These are phyloP conservation scores for Aleiodes sp. DNA, from an alignment of 1,140 invertebrate species.

Conservation along the genomic window DNA sequence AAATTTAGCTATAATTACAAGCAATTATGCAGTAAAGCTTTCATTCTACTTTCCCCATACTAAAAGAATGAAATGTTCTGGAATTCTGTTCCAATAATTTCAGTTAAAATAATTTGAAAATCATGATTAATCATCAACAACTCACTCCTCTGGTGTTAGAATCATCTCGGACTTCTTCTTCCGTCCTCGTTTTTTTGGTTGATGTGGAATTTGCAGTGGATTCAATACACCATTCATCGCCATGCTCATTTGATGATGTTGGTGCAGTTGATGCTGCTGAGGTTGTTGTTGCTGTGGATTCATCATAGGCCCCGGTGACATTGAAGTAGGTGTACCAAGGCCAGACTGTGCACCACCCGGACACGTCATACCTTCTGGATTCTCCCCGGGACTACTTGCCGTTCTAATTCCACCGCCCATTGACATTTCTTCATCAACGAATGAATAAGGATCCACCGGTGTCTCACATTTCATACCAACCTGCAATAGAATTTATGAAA, in stretches of 20 bases:
- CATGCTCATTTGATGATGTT: slow-evolving; percentile 59
- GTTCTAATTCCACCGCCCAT: slow-evolving; percentile 60
- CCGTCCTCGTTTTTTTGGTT: slow-evolving; percentile 82
- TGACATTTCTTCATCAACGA: slow-evolving; percentile 78
- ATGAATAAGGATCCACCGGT: slow-evolving; percentile 80
- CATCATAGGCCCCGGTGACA: slow-evolving; percentile 52
- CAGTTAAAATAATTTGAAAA: neutral
- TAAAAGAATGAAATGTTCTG: too few relatives aligned
- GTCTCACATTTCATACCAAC: slow-evolving; percentile 72
- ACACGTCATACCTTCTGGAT: slow-evolving; percentile 55
- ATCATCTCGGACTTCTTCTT: slow-evolving; percentile 78
- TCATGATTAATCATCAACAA: neutral
- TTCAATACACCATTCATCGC: slow-evolving; percentile 65
- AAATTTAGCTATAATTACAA: too few relatives aligned
- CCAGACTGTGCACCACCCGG: slow-evolving; percentile 52
- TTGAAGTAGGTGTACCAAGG: slow-evolving; percentile 55
- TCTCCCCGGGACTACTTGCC: slow-evolving; percentile 58
- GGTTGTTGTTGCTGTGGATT: slow-evolving; percentile 37
- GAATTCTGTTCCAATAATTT: too few relatives aligned
- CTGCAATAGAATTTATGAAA: slow-evolving; percentile 44
- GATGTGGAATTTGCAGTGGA: slow-evolving; percentile 70
- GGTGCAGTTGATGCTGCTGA: slow-evolving; percentile 23
- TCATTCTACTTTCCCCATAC: too few relatives aligned
- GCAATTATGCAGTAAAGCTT: too few relatives aligned
- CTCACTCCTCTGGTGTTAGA: slow-evolving; percentile 68